Base-by-base conservation (phyloP, 2,113 vertebrate genomes). In the Labeo catla region DNA sequence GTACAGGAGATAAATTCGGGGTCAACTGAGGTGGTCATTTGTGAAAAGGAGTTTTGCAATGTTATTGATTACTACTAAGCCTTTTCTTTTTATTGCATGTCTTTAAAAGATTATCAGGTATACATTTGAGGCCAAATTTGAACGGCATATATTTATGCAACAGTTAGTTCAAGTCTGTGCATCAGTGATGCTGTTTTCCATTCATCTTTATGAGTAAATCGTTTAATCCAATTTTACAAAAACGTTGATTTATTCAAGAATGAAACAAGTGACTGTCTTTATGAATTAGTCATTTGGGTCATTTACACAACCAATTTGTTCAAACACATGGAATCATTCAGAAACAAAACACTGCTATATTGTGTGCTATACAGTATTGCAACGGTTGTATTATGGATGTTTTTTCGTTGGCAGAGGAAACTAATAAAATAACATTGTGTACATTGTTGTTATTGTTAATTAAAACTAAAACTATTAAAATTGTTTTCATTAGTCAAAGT, bases 1-100 rank as follows among this genome's bases (percentile, higher is more conserved):
- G 43, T 52, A 65, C 65, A 88, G 45, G 54, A 73, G 28, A 86
- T 23, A 73, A 65, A 11, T 7, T 4, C 36, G 0, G 9, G 81
- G 81, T 86, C 68, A 81, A 61, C 65, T 36, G 57, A 88, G 36
- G 77, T 19, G 73, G 76, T 6, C 65, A 72, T 78, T 73, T 83
- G 54, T 72, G 43, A 86, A 83, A 70, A 70, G 39, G 36, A 76
- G 47, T 50, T 43, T 70, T n/a, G 7, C n/a, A 1, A 4, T 61
- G 21, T 61, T n/a, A 61, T 61, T 59, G 54, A 59, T 59, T 59
- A 21, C 54, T 21, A 61, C 21, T 61, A 72, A 70, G 8, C 34
- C 13, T 66, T 13, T 65, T 6, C 65, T 66, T 4, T 28, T 39
- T 11, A 57, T 21, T 57, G 34, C 12, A 9, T 9, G 8, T 21